Evolutionary conservation across 2,888 invertebrate species (phyloP).

Genomic region (Metopia argyrocephala): DNA sequence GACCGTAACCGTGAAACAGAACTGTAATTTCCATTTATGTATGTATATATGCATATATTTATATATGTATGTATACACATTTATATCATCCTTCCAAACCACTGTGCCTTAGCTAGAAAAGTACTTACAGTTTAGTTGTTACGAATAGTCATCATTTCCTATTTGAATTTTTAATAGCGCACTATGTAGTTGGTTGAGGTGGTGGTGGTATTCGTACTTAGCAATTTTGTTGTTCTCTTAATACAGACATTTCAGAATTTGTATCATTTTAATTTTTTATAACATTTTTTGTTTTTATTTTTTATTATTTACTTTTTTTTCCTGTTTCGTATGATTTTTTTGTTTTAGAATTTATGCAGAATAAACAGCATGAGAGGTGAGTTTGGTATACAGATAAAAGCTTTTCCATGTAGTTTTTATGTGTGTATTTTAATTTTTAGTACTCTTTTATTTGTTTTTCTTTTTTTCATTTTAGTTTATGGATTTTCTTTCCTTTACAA

Average conservation of each 20-base stretch:
- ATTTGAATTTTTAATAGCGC: neutral
- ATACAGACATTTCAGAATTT: constrained; percentile 40
- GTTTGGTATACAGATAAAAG: constrained; percentile 49
- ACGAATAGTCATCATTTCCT: neutral
- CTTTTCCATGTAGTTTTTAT: constrained; percentile 57
- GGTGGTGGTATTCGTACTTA: neutral
- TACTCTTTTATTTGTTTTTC: constrained; percentile 33
- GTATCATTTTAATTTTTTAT: constrained; percentile 26
- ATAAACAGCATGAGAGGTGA: neutral
- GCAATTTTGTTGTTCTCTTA: constrained; percentile 12
- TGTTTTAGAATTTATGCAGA: neutral
- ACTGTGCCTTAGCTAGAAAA: neutral
- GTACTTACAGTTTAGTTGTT: neutral
- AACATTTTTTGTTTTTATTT: constrained; percentile 16
- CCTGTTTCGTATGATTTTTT: constrained; percentile 29
- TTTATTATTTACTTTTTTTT: neutral
- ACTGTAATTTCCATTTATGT: too few species aligned
- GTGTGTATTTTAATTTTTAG: constrained; percentile 58
- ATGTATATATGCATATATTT: too few species aligned
- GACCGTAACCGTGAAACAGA: too few species aligned
- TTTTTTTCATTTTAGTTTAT: neutral
- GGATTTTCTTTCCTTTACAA: neutral
- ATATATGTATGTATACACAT: neutral
- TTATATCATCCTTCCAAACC: neutral
- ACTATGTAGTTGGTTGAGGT: neutral